Evolutionary conservation across 2,113 vertebrate species (phyloP).

Genomic region (Arvicanthis niloticus): DNA sequence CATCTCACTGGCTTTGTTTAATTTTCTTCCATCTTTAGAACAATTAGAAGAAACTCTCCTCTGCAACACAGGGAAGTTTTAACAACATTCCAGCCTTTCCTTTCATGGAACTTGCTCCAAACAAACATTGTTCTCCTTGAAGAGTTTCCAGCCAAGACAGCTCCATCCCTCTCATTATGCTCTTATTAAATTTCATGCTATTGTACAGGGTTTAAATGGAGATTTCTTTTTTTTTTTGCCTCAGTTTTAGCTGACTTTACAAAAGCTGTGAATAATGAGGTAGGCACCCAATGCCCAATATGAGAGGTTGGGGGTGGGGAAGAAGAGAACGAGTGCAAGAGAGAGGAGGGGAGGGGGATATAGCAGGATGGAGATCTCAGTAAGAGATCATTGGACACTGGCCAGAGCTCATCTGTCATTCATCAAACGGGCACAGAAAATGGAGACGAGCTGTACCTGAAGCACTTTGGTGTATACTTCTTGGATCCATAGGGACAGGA

Average conservation of each 20-base stretch:
- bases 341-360: not conserved
- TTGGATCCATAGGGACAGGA: not conserved
- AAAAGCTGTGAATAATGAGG: constrained; percentile 47
- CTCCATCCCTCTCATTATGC: constrained; percentile 13
- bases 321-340: not conserved
- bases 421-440: not conserved
- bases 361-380: not conserved
- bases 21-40: not conserved
- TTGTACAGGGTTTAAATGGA: constrained; percentile 41
- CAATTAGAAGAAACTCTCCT: not conserved
- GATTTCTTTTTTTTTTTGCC: not conserved
- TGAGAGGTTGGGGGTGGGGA: not conserved
- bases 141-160: constrained; percentile 44
- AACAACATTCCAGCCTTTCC: not conserved
- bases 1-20: constrained; percentile 8
- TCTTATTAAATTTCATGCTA: constrained; percentile 63
- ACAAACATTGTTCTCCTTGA: constrained; percentile 15
- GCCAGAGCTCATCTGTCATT: no score
- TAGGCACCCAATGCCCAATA: not conserved
- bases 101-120: constrained; percentile 53
- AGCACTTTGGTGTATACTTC: no score
- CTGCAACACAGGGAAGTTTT: not conserved
- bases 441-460: not conserved
- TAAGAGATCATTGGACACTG: not conserved
- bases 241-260: constrained; percentile 32